phyloP scores from a whole-genome alignment of 1,140 invertebrate genomes.

The Drosophila ambigua region DNA sequence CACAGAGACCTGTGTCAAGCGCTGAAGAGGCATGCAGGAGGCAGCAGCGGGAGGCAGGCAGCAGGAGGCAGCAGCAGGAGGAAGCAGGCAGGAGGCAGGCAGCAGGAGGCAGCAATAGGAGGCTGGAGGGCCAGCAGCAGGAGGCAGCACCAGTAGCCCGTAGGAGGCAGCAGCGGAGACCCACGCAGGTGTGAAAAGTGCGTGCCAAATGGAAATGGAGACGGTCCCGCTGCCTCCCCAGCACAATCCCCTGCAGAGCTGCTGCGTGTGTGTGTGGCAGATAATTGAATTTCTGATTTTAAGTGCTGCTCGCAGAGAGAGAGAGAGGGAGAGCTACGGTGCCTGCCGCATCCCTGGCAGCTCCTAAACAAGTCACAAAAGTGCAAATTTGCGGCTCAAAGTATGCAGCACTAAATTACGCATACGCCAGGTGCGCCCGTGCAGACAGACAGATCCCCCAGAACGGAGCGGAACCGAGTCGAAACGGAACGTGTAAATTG shows the following conservation, averaged over 20 bases:
- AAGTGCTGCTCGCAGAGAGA: slow-evolving; percentile 53
- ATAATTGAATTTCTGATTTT: slow-evolving; percentile 81
- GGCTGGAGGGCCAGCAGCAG: no score
- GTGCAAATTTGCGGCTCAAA: slow-evolving; percentile 73
- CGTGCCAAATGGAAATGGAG: slow-evolving; percentile 56
- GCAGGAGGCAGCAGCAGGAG: no score
- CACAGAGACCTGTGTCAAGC: slow-evolving; percentile 34
- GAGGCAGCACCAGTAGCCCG: no score
- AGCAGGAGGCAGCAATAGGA: no score
- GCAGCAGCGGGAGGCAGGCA: no score
- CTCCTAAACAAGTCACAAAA: slow-evolving; percentile 77
- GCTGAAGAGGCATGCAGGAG: no score
- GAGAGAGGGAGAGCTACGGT: background rate
- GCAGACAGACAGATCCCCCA: background rate
- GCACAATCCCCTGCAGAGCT: background rate
- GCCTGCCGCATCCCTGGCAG: background rate
- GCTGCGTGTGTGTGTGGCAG: slow-evolving; percentile 43
- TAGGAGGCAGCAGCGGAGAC: background rate
- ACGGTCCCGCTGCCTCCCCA: no score
- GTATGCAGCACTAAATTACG: slow-evolving; percentile 80
- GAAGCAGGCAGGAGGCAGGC: no score
- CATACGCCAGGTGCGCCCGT: slow-evolving; percentile 66
- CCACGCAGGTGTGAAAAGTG: slow-evolving; percentile 73
- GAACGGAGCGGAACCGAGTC: background rate
- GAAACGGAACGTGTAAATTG: slow-evolving; percentile 69